Base-by-base conservation (phyloP, 1,140 invertebrate species). In the Danaus plexippus region DNA sequence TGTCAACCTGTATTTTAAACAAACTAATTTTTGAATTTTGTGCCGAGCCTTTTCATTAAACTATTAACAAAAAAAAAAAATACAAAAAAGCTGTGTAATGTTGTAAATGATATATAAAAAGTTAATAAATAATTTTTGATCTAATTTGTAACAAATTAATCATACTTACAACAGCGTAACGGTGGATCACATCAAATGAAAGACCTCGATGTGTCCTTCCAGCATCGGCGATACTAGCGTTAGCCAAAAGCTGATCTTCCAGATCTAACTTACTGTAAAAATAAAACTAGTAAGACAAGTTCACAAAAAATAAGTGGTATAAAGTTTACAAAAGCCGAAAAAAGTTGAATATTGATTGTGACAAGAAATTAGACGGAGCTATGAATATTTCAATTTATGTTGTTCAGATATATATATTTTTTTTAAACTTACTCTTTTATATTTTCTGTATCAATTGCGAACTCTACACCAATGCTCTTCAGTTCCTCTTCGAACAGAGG, bases 1-100 rank as follows among this genome's bases (percentile, higher is more conserved):
- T 71, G 41, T 87, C 82, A 40, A 90, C 89, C 88, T 90, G 57
- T 2, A 73, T 32, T 32, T 32, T 5, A 3, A 6, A 32, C 22
- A 32, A 7, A 32, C 2, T 32, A 32, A 32, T 6, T 32, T 32
- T 8, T 32, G 22, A 32, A 32, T 32, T n/a, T 32, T 32, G 22
- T 32, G 22, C 22, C 1, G 7, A 32, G 22, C 22, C 0, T 32
- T 3, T 32, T 32, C 22, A 32, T 32, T 5, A 32, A 8, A 32
- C 22, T 7, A 73, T 89, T 71, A 48, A 43, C n/a, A 11, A 43
- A 13, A 22, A 15, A n/a, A n/a, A n/a, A n/a, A n/a, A n/a, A n/a
- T n/a, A 43, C n/a, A 11, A 43, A 13, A 22, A 15, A 9, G 43
- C 22, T 1, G 43, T 6, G 9, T 43, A 15, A 47, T 1, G 47